phyloP scores from a whole-genome alignment of 2,797 vertebrate genomes.

The Hyperoplus immaculatus region DNA sequence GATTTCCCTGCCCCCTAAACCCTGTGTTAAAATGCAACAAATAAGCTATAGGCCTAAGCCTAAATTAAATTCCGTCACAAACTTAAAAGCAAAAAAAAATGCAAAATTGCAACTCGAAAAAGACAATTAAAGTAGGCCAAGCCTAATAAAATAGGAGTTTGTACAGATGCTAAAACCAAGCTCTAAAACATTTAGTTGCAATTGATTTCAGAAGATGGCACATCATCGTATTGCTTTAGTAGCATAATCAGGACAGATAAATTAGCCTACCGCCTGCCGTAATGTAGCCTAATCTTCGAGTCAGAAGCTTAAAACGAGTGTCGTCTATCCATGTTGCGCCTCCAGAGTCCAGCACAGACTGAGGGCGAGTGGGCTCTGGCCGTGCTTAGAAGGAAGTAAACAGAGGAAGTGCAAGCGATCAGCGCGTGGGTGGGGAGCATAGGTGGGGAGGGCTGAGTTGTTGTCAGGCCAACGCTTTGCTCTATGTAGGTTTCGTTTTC shows the following conservation, averaged over 20 bases:
- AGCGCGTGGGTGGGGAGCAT: background rate
- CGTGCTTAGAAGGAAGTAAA: conserved; percentile 57
- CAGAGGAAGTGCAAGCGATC: conserved; percentile 45
- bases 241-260: background rate
- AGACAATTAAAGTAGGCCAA: no score
- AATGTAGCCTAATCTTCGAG: background rate
- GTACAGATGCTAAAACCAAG: background rate
- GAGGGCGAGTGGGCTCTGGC: rapidly evolving
- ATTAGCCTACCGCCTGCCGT: conserved; percentile 7
- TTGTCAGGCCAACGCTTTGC: conserved; percentile 8
- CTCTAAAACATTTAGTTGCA: background rate
- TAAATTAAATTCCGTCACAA: background rate
- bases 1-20: background rate
- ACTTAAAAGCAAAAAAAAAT: background rate
- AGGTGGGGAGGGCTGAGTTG: background rate
- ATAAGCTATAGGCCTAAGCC: background rate
- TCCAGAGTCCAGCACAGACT: background rate
- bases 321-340: conserved; percentile 4
- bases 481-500: conserved; percentile 66
- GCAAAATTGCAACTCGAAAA: no score
- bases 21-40: background rate
- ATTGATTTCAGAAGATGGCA: background rate
- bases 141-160: background rate
- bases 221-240: background rate
- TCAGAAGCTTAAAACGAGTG: background rate